Evolutionary conservation across 2,113 vertebrate species (phyloP), one percentile per base, ranked within the genome.

Genomic region (Megaceryle torquata): DNA sequence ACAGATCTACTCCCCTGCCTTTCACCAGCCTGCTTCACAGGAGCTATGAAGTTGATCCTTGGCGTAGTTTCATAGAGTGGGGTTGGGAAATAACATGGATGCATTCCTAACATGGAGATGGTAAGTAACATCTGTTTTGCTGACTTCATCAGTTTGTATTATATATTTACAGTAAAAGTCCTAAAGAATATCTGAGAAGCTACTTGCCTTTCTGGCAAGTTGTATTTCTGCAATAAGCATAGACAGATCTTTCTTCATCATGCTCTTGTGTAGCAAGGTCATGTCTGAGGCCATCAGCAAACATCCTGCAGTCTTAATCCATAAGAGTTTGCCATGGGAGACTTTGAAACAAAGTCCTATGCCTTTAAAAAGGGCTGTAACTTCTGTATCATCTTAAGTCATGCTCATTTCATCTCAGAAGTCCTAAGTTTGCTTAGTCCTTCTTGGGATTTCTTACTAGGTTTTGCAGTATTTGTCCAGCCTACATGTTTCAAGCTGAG

Each of bases 31-130:
- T 48, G 10, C 29, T 60, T 71, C 57, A 44, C 24, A 24, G 37
- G 24, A 90, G 5, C 29, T 69, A 31, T n/a, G 4, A 57, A 60
- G 17, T 3, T 1, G 0, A 4, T 82, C 57, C 25, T 35, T 13
- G 1, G n/a, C 64, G 39, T n/a, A 35, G 51, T 21, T 85, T 80
- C 43, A 20, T 15, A 4, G 15, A 33, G 21, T 4, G 10, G 13
- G 4, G 4, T 4, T 17, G 5, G n/a, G 25, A 41, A 71, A 15
- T 41, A 81, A 69, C 10, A 48, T 3, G 12, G 28, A 35, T 29
- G 11, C 15, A 26, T 64, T 83, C 35, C 18, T 63, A 60, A 77
- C 0, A 1, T 11, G 39, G 31, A 80, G 41, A 9, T 31, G 78
- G 18, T 15, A 81, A 86, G 19, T 54, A 56, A 28, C 8, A 72